Evolutionary conservation across 2,888 invertebrate species (phyloP).

Genomic region (Gastracanthus pulcherrimus): DNA sequence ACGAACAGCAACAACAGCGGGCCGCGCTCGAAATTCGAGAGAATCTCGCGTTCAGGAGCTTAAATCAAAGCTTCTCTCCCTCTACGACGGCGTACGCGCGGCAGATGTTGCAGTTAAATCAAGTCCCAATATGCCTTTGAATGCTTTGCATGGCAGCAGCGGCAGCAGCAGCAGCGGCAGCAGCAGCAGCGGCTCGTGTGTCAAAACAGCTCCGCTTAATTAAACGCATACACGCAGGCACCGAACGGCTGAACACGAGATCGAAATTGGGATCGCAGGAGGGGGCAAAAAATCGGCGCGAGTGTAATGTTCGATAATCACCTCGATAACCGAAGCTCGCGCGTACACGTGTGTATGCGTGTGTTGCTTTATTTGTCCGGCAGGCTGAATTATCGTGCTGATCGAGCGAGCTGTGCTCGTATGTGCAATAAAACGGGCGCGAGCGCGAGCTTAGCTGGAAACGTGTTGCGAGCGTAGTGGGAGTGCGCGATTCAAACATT

Average conservation of each 20-base stretch:
- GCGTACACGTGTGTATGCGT: neutral
- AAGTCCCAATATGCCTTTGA: conserved; percentile 63
- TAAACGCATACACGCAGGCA: conserved; percentile 64
- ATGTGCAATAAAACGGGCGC: too few relatives aligned
- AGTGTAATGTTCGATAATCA: neutral
- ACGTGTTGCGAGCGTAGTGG: too few relatives aligned
- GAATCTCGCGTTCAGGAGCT: conserved; percentile 5
- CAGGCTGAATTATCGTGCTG: neutral
- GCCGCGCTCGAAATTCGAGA: neutral
- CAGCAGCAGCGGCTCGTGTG: conserved; percentile 65
- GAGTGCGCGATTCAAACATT: too few relatives aligned
- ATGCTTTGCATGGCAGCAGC: too few relatives aligned
- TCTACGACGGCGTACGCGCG: neutral
- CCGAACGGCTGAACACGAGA: neutral
- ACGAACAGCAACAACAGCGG: neutral
- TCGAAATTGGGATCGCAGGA: conserved; percentile 34
- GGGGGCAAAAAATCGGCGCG: conserved; percentile 23
- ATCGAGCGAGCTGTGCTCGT: too few relatives aligned
- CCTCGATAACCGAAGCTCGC: neutral
- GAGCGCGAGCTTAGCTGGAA: too few relatives aligned
- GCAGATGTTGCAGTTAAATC: conserved; percentile 51
- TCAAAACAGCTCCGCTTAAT: conserved; percentile 74
- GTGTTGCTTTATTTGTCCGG: too few relatives aligned
- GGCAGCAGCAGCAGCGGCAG: too few relatives aligned
- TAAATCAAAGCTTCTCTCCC: conserved; percentile 33